Percentiles rank a stretch among this genome's conserved stretches.
These are phyloP conservation scores for Napeogenes inachia DNA, from an alignment of 2,888 invertebrate species.

Conservation along the genomic window DNA sequence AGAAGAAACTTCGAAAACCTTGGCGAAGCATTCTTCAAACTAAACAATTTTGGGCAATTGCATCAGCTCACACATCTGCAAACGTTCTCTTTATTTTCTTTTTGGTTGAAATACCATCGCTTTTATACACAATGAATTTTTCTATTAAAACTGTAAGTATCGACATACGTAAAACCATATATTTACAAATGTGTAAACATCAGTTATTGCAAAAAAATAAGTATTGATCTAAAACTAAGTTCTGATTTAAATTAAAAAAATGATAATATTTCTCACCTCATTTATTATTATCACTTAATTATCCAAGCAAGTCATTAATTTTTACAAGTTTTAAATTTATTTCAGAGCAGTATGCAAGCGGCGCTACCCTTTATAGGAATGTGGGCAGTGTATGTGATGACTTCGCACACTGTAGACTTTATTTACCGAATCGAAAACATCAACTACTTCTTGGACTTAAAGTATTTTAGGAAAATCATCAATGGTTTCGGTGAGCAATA, in stretches of 20 bases:
- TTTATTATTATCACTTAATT: too few relatives aligned
- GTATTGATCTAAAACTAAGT: too few relatives aligned
- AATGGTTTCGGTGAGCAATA: conserved; percentile 50
- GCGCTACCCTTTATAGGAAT: conserved; percentile 46
- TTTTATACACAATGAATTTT: conserved; percentile 39
- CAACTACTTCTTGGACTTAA: conserved; percentile 46
- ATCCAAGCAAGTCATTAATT: too few relatives aligned
- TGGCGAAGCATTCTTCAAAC: conserved; percentile 52
- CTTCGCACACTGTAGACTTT: conserved; percentile 48
- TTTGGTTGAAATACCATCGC: conserved; percentile 49
- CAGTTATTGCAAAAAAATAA: too few relatives aligned
- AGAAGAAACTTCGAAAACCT: conserved; percentile 50
- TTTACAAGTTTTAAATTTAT: conserved; percentile 15
- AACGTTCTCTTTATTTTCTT: conserved; percentile 55
- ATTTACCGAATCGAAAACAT: conserved; percentile 44
- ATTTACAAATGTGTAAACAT: too few relatives aligned
- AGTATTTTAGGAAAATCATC: conserved; percentile 53
- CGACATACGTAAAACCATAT: neutral
- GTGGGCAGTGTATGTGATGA: conserved; percentile 40
- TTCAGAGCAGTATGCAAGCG: conserved; percentile 48
- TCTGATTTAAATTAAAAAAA: too few relatives aligned
- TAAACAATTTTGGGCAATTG: conserved; percentile 51
- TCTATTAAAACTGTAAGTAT: conserved; percentile 49
- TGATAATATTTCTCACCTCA: too few relatives aligned
- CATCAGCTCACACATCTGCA: conserved; percentile 49